Evolutionary conservation across 2,113 vertebrate genomes (phyloP), one percentile per base, ranked within the genome.

Genomic region (Sula dactylatra): DNA sequence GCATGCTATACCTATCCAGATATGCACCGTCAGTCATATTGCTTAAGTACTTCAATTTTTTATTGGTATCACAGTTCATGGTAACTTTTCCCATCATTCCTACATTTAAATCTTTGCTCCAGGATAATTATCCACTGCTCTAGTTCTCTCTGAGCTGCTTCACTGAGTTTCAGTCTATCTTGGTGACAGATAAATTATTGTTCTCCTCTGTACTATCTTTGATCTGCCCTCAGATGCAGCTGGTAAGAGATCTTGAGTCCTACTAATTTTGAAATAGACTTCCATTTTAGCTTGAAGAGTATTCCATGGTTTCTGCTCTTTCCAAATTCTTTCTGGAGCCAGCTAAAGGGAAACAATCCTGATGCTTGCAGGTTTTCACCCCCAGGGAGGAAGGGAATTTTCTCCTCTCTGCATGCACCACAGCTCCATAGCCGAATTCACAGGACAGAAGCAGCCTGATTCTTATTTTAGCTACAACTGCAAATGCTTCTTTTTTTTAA

Each of bases 41-140:
- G 88, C 95, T 94, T 91, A 93, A 96, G 88, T 90, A 82, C 71
- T 92, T 82, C 40, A 91, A 91, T 90, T 82, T 71, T 85, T 87
- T 77, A 93, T 54, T 80, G 82, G 38, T 72, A 79, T 78, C 92
- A 89, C 32, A 91, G 73, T 64, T 82, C 59, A 64, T n/a, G 42
- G 91, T 77, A 97, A 91, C 78, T 84, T 93, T 89, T 56, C 67
- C 59, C 85, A 85, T 80, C 49, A 73, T 90, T 78, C 69, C 78
- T 79, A 73, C 77, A 55, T 76, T 84, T 76, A 34, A 70, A n/a
- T 89, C 73, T 94, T 96, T 93, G 73, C 94, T 92, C 84, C 95
- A 84, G 71, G 83, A 88, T 93, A 94, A 96, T 91, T 93, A 94
- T 84, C 74, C 0, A 8, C 67, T 86, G 66, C 67, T 96, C 38